Evolutionary conservation across 1,140 invertebrate genomes (phyloP).

Genomic region (Ridgeia piscesae): DNA sequence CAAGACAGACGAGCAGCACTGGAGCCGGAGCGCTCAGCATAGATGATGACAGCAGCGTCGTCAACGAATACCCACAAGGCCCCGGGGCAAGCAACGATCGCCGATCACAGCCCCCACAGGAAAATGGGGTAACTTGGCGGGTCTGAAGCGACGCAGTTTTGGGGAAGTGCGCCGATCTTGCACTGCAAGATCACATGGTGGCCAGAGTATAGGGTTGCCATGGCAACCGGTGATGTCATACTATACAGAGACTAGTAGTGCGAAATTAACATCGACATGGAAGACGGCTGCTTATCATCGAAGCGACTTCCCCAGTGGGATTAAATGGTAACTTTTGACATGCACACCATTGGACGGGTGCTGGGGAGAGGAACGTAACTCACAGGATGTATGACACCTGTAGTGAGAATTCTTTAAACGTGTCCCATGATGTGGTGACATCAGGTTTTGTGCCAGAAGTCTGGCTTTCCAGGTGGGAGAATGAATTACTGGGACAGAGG

Average conservation of each 20-base stretch:
- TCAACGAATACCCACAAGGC: not conserved
- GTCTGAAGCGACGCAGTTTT: not conserved
- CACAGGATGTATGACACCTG: not conserved
- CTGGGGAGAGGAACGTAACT: not conserved
- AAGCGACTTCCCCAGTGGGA: not conserved
- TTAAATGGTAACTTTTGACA: not conserved
- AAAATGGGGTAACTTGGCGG: not conserved
- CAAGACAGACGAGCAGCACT: not conserved
- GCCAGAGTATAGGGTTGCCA: not conserved
- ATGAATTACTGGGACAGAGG: not conserved
- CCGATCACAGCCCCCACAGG: not conserved
- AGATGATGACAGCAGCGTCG: not conserved
- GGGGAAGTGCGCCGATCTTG: not conserved
- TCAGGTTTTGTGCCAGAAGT: not conserved
- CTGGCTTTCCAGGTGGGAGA: not conserved
- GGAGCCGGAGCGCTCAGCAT: not conserved
- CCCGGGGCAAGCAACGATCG: not conserved
- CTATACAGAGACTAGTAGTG: not conserved
- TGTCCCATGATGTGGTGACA: not conserved
- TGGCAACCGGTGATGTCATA: not conserved
- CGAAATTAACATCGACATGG: not conserved
- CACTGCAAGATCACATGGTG: not conserved
- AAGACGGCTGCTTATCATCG: not conserved
- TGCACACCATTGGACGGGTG: not conserved
- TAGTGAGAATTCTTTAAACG: not conserved